Evolutionary conservation across 2,113 vertebrate species (phyloP), one percentile per base, ranked within the genome.

Genomic region (Salvelinus namaycush): DNA sequence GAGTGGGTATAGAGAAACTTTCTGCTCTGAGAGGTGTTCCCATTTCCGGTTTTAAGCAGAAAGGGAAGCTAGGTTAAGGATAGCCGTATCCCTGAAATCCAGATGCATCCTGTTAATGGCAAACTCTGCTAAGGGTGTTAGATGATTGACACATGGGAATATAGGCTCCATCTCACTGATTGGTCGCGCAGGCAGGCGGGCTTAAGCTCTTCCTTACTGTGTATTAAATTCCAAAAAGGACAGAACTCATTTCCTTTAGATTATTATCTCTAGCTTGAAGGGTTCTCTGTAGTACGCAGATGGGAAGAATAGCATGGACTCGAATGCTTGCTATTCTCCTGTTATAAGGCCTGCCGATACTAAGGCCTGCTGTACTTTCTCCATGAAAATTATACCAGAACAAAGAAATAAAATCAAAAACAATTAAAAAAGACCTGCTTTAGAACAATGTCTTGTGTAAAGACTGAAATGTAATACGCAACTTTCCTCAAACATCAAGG

Each of bases 121-220:
- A 57, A 57, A 57, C 54, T 86, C 83, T 86, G 85, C 77, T 81
- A 68, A 83, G 79, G 74, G 18, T 85, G 78, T 31, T 81, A 81
- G 76, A 77, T 88, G 83, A 90, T 89, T 84, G 81, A 92, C 84
- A 91, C 69, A 81, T 77, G 78, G 69, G 57, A 76, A 76, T 82
- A 84, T 88, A 89, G 86, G 90, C 83, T 90, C 89, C 86, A 85
- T 87, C 88, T 88, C 90, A 88, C 88, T 85, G 88, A 90, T 89
- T 89, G 87, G 86, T 89, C 88, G 86, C 87, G 87, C 86, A 91
- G 76, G 69, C 82, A 79, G 76, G 71, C 39, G 73, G 59, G 59
- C 51, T 64, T n/a, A 80, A 80, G 78, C 74, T 74, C 31, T 69
- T 66, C 59, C 59, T 72, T 14, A 49, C 68, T 14, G 11, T 6